Conservation (phyloP, 2,113 vertebrate genomes). For the Bufo gargarizans region DNA sequence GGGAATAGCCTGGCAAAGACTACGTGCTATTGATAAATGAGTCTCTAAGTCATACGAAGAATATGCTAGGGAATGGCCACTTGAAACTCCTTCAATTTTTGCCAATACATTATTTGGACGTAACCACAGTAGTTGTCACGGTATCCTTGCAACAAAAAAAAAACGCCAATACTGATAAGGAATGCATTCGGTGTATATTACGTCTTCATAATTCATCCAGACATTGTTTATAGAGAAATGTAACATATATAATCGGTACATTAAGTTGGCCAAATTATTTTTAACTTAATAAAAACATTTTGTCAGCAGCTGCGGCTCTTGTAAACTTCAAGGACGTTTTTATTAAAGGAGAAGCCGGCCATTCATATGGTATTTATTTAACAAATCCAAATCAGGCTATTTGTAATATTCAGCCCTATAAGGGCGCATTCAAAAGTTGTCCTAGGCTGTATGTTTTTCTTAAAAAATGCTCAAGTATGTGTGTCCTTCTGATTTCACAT, state of each 20-base stretch:
- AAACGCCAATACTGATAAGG: constrained; percentile 46
- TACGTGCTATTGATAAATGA: constrained; percentile 52
- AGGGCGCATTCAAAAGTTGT: constrained; percentile 24
- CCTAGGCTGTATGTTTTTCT: constrained; percentile 7
- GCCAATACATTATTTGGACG: constrained; percentile 55
- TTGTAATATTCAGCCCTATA: constrained; percentile 46
- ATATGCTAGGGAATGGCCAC: constrained; percentile 48
- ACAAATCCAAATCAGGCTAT: constrained; percentile 53
- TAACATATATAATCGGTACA: constrained; percentile 56
- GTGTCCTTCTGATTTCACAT: constrained; percentile 40
- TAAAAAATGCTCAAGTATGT: constrained; percentile 39
- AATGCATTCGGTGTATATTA: constrained; percentile 52
- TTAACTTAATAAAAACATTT: constrained; percentile 59
- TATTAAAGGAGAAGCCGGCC: constrained; percentile 50
- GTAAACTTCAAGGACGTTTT: constrained; percentile 51
- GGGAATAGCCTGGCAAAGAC: constrained; percentile 42
- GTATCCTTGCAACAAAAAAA: background rate
- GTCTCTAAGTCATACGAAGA: constrained; percentile 42
- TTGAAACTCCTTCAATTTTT: constrained; percentile 56
- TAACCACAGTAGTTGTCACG: constrained; percentile 24
- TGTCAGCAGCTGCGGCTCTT: constrained; percentile 50
- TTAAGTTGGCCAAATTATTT: constrained; percentile 55
- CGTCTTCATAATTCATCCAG: constrained; percentile 54
- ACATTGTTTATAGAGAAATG: constrained; percentile 55
- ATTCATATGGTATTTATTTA: constrained; percentile 58